Conservation (phyloP, 2,113 vertebrate genomes). For the Malurus alboscapulatus region DNA sequence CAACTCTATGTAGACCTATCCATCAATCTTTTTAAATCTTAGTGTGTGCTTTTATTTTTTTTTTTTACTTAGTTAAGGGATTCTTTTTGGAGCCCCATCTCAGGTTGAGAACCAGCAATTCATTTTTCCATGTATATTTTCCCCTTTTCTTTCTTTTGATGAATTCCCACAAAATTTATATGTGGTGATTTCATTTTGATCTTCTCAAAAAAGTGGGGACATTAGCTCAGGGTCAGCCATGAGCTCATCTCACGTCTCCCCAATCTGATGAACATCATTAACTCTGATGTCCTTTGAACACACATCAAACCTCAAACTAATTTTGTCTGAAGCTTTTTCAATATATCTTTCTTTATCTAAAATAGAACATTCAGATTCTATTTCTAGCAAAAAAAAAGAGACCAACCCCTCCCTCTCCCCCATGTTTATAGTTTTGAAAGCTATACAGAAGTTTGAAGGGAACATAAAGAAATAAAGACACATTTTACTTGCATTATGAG, state of each 20-base stretch:
- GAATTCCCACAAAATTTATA: not conserved
- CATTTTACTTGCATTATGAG: not conserved
- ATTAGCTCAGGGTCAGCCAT: not conserved
- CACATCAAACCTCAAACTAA: not conserved
- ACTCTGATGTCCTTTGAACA: not conserved
- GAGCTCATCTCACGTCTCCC: not conserved
- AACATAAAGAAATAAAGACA: not conserved
- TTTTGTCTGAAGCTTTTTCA: not conserved
- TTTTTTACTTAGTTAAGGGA: not conserved
- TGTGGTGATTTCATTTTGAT: not conserved
- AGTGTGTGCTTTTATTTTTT: not conserved
- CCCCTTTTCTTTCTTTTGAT: not conserved
- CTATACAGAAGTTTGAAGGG: not conserved
- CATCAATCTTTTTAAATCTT: not conserved
- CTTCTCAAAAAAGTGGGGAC: not conserved
- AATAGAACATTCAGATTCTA: not conserved
- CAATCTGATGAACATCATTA: not conserved
- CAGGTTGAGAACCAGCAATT: not conserved
- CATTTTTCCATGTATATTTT: not conserved
- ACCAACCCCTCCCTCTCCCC: fast-evolving
- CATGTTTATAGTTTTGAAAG: not conserved
- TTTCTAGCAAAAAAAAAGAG: not conserved
- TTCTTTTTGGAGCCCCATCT: not conserved
- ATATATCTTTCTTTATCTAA: not conserved
- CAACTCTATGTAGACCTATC: not conserved